phyloP scores from a whole-genome alignment of 2,888 invertebrate species.

The Epinotia ramella region DNA sequence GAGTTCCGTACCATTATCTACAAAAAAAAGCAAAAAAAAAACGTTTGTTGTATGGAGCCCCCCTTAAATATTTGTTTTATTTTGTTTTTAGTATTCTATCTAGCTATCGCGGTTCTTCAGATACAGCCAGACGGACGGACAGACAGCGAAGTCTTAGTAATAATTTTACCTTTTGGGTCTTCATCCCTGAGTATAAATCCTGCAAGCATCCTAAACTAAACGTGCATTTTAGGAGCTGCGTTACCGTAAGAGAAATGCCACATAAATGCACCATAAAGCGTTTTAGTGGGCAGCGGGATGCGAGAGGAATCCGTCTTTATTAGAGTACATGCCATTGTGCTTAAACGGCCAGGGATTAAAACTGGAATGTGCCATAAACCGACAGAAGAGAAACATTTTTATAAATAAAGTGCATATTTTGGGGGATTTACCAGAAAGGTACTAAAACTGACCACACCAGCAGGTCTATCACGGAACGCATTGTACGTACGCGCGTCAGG shows the following conservation, averaged over 20 bases:
- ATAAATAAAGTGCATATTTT: not conserved
- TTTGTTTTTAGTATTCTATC: too few species aligned
- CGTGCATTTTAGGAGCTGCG: slow-evolving; percentile 25
- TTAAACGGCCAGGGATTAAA: slow-evolving; percentile 32
- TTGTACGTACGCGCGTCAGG: too few species aligned
- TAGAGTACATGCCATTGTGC: slow-evolving; percentile 33
- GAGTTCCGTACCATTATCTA: too few species aligned
- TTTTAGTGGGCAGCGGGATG: slow-evolving; percentile 41
- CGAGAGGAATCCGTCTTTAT: slow-evolving; percentile 40
- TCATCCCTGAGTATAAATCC: not conserved
- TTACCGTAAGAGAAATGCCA: slow-evolving; percentile 39
- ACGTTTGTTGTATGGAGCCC: too few species aligned
- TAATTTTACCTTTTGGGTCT: too few species aligned
- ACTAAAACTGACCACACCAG: not conserved
- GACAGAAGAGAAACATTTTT: slow-evolving; percentile 2
- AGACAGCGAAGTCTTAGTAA: too few species aligned
- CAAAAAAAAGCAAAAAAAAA: too few species aligned
- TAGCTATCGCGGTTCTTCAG: too few species aligned
- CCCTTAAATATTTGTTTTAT: too few species aligned
- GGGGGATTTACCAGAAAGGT: not conserved
- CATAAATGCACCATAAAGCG: slow-evolving; percentile 43
- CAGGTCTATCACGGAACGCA: too few species aligned
- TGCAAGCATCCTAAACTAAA: not conserved
- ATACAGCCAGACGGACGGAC: too few species aligned
- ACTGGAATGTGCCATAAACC: slow-evolving; percentile 9